These are phyloP conservation scores for Tragelaphus strepsiceros DNA, from an alignment of 2,113 vertebrate genomes.

Conservation along the genomic window DNA sequence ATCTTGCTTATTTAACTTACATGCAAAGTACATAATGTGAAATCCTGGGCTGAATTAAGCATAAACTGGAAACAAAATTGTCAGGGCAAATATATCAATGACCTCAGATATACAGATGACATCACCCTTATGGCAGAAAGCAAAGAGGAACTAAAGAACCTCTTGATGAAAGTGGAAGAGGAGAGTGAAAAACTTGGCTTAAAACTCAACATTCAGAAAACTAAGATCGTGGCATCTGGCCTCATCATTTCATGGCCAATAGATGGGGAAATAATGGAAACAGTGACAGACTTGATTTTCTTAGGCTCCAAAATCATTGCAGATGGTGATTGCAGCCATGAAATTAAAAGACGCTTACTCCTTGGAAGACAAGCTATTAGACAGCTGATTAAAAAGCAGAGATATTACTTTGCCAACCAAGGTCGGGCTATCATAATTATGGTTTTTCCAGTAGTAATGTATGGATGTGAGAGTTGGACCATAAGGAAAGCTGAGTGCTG, in stretches of 20 bases:
- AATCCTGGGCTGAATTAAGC: neutral
- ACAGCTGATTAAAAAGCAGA: neutral
- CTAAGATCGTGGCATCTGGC: neutral
- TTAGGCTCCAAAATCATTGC: neutral
- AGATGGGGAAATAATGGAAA: neutral
- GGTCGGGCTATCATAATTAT: neutral
- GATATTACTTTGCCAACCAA: neutral
- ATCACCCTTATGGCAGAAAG: neutral
- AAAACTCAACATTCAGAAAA: neutral
- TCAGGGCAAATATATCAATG: neutral
- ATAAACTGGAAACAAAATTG: neutral
- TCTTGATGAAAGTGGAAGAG: neutral
- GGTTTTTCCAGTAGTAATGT: neutral
- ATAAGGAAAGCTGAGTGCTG: neutral
- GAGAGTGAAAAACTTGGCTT: neutral
- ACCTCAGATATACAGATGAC: neutral
- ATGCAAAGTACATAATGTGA: neutral
- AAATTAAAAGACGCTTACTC: neutral
- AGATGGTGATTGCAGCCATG: neutral
- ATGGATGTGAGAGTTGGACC: neutral
- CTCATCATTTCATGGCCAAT: neutral
- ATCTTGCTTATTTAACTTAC: neutral
- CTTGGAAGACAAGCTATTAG: neutral
- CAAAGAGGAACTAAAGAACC: neutral
- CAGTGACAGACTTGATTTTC: neutral